A percentile compares a stretch with the other conserved stretches of the same genome.
phyloP scores from a whole-genome alignment of 1,140 invertebrate genomes.

The Oedothorax gibbosus region DNA sequence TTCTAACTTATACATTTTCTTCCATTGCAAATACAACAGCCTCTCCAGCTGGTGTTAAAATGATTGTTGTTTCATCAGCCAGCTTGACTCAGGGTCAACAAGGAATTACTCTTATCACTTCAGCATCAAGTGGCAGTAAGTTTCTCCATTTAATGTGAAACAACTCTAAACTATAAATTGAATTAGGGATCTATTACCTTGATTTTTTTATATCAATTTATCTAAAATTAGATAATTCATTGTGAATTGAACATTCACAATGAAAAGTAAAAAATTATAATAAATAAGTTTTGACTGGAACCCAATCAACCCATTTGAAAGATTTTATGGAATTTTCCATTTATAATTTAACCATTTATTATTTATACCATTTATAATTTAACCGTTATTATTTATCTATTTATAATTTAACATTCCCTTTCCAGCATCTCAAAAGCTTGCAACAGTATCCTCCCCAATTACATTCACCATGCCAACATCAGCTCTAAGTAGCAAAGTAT shows the following conservation, averaged over 20 bases:
- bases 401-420: not conserved
- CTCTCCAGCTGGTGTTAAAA: constrained; percentile 74
- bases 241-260: too few species aligned
- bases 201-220: too few species aligned
- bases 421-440: constrained; percentile 33
- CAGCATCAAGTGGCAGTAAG: constrained; percentile 38
- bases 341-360: too few species aligned
- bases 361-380: too few species aligned
- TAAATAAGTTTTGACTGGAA: too few species aligned
- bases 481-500: constrained; percentile 46
- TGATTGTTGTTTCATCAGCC: constrained; percentile 74
- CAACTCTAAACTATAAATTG: too few species aligned
- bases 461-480: constrained; percentile 73
- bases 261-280: too few species aligned
- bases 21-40: constrained; percentile 63
- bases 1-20: constrained; percentile 61
- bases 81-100: constrained; percentile 59
- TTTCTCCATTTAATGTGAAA: not conserved
- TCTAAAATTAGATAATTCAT: too few species aligned
- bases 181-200: too few species aligned
- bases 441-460: constrained; percentile 68
- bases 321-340: too few species aligned
- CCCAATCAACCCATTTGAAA: too few species aligned
- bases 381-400: too few species aligned
- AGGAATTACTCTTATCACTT: constrained; percentile 61